Percentiles rank a stretch among this genome's conserved stretches.
Evolutionary conservation across 2,888 invertebrate species (phyloP).

Genomic region (Oscheius sp.): DNA sequence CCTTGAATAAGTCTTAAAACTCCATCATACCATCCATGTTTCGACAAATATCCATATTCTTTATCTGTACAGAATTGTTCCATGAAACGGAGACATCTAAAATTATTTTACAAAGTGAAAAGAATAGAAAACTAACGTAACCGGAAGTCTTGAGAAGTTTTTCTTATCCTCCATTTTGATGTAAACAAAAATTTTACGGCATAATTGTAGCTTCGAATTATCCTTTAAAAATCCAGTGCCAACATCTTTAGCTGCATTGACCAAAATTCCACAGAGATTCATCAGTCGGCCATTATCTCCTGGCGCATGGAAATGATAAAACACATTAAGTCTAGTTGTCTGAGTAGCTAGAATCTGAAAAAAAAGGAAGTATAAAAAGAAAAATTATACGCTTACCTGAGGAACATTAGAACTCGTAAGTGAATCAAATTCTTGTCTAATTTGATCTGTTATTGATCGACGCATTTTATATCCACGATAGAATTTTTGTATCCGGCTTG

Average conservation of each 20-base stretch:
- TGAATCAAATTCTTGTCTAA: conserved; percentile 11
- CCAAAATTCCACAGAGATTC: background rate
- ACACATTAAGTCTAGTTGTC: conserved; percentile 2
- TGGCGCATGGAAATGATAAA: background rate
- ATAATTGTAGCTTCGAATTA: background rate
- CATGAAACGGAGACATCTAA: conserved; percentile 9
- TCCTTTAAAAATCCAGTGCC: background rate
- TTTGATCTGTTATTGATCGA: background rate
- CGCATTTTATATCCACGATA: background rate
- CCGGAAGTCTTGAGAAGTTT: conserved; percentile 9
- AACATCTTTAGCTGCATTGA: conserved; percentile 5
- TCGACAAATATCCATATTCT: background rate
- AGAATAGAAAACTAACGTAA: conserved; percentile 19
- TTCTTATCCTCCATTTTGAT: background rate
- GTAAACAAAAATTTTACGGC: conserved; percentile 1
- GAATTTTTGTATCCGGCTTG: conserved; percentile 7
- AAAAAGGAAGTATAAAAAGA: background rate
- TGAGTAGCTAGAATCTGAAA: conserved; percentile 18
- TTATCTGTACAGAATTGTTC: conserved; percentile 3
- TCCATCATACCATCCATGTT: conserved; percentile 11
- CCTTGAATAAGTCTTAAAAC: background rate
- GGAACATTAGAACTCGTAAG: background rate
- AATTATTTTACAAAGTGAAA: no score
- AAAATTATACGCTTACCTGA: background rate
- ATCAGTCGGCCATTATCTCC: conserved; percentile 16